Evolutionary conservation across 2,888 invertebrate genomes (phyloP).

Genomic region (Tipula vernalis): DNA sequence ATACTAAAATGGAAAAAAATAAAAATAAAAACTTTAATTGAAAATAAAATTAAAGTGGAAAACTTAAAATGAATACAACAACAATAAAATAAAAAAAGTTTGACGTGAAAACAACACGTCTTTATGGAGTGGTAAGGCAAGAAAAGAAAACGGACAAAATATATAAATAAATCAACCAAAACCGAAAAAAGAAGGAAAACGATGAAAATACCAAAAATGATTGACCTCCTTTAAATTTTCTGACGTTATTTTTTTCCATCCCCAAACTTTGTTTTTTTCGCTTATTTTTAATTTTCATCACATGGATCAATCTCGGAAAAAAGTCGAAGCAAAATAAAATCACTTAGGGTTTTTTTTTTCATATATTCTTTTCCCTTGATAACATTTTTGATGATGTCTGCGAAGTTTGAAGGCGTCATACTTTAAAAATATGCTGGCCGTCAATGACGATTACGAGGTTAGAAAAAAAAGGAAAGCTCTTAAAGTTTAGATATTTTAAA

Average conservation of each 20-base stretch:
- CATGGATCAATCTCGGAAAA: background rate
- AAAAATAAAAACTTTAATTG: background rate
- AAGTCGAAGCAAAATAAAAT: background rate
- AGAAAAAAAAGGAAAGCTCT: background rate
- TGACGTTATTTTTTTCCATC: background rate
- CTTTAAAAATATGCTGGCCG: background rate
- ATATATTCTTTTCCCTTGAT: background rate
- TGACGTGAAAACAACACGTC: background rate
- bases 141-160: background rate
- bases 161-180: background rate
- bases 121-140: background rate
- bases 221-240: background rate
- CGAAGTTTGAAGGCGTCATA: background rate
- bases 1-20: background rate
- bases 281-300: background rate
- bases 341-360: too few species aligned
- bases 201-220: background rate
- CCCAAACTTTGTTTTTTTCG: background rate
- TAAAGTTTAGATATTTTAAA: background rate
- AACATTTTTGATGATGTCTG: background rate
- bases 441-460: background rate
- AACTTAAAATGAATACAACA: background rate
- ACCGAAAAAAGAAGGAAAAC: background rate
- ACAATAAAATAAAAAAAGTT: background rate
- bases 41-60: background rate